These are phyloP conservation scores for Taxidea taxus DNA, from an alignment of 2,113 vertebrate species.

Conservation along the genomic window DNA sequence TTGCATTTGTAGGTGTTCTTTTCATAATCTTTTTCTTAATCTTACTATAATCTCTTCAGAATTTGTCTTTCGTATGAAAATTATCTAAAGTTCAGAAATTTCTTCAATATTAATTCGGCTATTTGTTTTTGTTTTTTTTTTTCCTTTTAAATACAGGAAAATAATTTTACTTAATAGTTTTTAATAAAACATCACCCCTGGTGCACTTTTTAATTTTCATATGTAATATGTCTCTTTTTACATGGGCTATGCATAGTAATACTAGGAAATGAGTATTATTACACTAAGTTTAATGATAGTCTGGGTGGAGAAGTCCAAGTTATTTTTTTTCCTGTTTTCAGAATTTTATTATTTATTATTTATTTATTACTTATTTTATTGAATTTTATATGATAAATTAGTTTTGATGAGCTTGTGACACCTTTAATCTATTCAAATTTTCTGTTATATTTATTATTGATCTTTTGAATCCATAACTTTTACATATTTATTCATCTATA, in stretches of 20 bases:
- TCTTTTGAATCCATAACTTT: background rate
- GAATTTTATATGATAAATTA: background rate
- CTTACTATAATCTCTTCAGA: background rate
- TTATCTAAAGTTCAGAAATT: background rate
- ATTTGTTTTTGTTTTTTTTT: background rate
- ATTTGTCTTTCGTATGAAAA: background rate
- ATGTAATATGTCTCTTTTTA: background rate
- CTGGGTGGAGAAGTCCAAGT: background rate
- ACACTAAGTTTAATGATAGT: background rate
- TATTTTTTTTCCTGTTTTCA: background rate
- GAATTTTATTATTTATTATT: background rate
- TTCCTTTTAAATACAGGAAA: background rate
- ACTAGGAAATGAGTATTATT: background rate
- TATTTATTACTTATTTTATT: background rate
- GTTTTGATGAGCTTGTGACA: background rate
- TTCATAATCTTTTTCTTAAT: background rate
- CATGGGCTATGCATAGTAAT: background rate
- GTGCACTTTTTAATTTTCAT: background rate
- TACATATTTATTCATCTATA: background rate
- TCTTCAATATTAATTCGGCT: background rate
- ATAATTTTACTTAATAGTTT: background rate
- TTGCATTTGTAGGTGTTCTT: background rate
- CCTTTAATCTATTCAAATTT: background rate
- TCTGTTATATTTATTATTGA: background rate
- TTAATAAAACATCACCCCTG: background rate